Percentiles rank a stretch among this genome's conserved stretches.
Conservation (phyloP, 2,888 invertebrate species). For the Pyrochroa serraticornis region DNA sequence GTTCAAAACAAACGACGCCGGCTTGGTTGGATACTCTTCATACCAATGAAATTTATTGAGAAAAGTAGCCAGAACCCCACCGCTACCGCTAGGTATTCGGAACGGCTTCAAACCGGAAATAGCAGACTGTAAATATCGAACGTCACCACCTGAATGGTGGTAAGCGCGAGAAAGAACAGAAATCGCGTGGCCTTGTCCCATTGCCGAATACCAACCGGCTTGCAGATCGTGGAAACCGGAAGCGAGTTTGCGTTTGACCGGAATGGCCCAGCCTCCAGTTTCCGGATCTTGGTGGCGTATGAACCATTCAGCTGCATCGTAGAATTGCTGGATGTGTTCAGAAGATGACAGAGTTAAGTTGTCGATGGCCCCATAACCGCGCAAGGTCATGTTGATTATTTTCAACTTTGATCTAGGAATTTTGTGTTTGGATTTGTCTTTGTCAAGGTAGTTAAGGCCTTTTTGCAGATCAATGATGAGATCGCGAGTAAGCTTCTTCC, state of each 20-base stretch:
- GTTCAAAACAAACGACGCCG: slow-evolving; percentile 94
- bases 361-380: slow-evolving; percentile 71
- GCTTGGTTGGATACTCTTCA: slow-evolving; percentile 97
- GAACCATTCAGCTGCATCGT: slow-evolving; percentile 93
- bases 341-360: slow-evolving; percentile 80
- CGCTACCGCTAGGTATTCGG: slow-evolving; percentile 72
- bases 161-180: slow-evolving; percentile 93
- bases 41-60: slow-evolving; percentile 91
- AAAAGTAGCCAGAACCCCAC: slow-evolving; percentile 86
- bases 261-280: slow-evolving; percentile 93
- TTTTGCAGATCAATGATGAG: slow-evolving; percentile 90
- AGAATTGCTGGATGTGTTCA: slow-evolving; percentile 90
- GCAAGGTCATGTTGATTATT: slow-evolving; percentile 55
- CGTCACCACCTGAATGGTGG: slow-evolving; percentile 77
- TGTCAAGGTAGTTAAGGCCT: slow-evolving; percentile 74
- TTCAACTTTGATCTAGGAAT: slow-evolving; percentile 74
- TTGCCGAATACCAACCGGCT: slow-evolving; percentile 92
- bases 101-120: slow-evolving; percentile 80
- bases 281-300: slow-evolving; percentile 80
- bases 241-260: slow-evolving; percentile 76
- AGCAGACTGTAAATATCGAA: slow-evolving; percentile 81
- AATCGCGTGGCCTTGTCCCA: slow-evolving; percentile 98
- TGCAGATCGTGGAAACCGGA: slow-evolving; percentile 77
- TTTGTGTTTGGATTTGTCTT: slow-evolving; percentile 72
- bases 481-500: slow-evolving; percentile 85